Conservation (phyloP, 2,797 vertebrate genomes). For the Premnoplex brunnescens region DNA sequence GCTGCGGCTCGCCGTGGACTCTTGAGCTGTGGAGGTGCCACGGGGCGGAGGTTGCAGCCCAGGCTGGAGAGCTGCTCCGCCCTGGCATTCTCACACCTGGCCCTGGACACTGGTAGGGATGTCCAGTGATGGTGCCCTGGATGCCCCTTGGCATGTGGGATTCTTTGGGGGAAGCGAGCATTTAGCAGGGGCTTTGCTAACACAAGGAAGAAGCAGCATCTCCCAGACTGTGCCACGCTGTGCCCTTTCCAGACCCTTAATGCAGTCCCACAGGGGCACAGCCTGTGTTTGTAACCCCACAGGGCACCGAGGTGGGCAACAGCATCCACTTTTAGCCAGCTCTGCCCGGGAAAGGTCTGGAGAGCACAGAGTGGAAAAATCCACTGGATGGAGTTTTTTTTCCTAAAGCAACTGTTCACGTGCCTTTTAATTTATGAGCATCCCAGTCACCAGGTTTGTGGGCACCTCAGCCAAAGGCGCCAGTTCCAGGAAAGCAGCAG, state of each 20-base stretch:
- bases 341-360: background rate
- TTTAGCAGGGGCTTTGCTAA: background rate
- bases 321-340: background rate
- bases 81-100: background rate
- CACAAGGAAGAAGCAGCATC: background rate
- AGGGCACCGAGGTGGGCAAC: background rate
- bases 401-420: background rate
- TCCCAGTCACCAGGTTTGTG: background rate
- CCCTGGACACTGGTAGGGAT: background rate
- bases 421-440: conserved; percentile 37
- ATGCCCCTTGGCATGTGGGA: background rate
- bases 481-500: background rate
- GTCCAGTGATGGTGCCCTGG: background rate
- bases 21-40: rapidly evolving
- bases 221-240: background rate
- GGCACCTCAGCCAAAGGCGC: background rate
- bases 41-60: background rate
- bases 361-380: conserved; percentile 16
- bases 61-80: background rate
- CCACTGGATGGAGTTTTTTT: background rate
- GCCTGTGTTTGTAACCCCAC: background rate
- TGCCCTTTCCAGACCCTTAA: background rate
- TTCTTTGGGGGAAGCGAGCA: too few relatives aligned
- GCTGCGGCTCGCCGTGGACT: background rate
- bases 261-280: background rate